Evolutionary conservation across 2,113 vertebrate species (phyloP).

Genomic region (Seriola rivoliana): DNA sequence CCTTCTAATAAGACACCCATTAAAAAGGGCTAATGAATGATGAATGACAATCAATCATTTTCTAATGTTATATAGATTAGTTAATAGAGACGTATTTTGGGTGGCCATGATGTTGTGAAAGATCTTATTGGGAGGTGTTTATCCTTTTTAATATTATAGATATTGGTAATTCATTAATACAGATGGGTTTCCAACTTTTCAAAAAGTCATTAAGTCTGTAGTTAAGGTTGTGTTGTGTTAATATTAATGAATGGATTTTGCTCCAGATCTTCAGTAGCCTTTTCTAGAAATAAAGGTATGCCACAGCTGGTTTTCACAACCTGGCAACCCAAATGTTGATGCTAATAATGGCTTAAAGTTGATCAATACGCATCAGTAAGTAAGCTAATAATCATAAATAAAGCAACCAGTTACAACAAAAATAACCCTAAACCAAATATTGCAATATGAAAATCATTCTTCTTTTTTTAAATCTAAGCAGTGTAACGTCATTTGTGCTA

Average conservation of each 20-base stretch:
- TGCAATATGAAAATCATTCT: accelerated
- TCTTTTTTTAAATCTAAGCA: background rate
- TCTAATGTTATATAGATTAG: background rate
- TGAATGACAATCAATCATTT: background rate
- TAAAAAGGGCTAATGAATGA: background rate
- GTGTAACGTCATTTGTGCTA: background rate
- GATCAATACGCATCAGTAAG: background rate
- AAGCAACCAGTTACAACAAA: background rate
- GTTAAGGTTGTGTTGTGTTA: background rate
- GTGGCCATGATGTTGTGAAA: too few relatives aligned
- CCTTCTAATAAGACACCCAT: background rate
- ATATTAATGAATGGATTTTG: background rate
- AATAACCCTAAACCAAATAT: background rate
- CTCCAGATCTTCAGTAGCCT: background rate
- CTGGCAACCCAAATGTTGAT: background rate
- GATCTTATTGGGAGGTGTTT: too few relatives aligned
- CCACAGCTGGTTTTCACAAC: background rate
- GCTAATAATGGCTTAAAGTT: background rate
- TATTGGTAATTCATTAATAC: background rate
- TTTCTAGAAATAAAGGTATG: background rate
- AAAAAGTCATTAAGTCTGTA: background rate
- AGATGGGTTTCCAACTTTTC: too few relatives aligned
- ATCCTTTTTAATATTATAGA: background rate
- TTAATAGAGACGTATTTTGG: background rate
- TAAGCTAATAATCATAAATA: background rate